Evolutionary conservation across 1,140 invertebrate genomes (phyloP), one percentile per base, ranked within the genome.

Genomic region (Aphelenchoides besseyi): DNA sequence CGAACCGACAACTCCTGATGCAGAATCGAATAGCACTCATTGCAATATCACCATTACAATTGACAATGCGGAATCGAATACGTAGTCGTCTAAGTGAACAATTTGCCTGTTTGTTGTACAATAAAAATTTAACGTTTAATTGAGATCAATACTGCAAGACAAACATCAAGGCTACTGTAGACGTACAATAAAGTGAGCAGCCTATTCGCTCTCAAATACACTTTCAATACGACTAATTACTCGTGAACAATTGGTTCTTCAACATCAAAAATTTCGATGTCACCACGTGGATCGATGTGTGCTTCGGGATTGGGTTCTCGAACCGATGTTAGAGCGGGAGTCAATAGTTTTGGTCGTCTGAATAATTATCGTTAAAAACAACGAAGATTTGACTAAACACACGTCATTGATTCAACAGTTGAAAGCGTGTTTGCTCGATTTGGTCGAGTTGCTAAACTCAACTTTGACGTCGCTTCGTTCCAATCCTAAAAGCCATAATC

Each of bases 381-480:
- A 48, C 12, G 12, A 48, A 48, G 12, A 48, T 12, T 16, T 16
- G 41, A 48, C 12, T 23, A 23, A 48, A 48, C 41, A 23, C 23
- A 48, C 41, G 41, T 48, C 12, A 48, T 12, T 48, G 41, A 48
- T 23, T 48, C 41, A 23, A 48, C 41, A 23, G 41, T 48, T 23
- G 41, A 48, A 48, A 48, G 41, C 41, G 41, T 48, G 41, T 48
- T 48, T 23, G 30, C 28, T 61, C 30, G 59, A n/a, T 30, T 61
- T n/a, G 59, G 59, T 2, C 30, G n/a, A 18, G 59, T 61, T 16
- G 59, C 59, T n/a, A 66, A 53, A 3, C 35, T 52, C 1, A 70
- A n/a, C 29, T 71, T 70, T 16, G 69, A 23, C 12, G 69, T 70
- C 8, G 30, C 33, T 67, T 70, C 69, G 23, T 55, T 68, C 69